Evolutionary conservation across 2,888 invertebrate species (phyloP).

Genomic region (Busseola fusca): DNA sequence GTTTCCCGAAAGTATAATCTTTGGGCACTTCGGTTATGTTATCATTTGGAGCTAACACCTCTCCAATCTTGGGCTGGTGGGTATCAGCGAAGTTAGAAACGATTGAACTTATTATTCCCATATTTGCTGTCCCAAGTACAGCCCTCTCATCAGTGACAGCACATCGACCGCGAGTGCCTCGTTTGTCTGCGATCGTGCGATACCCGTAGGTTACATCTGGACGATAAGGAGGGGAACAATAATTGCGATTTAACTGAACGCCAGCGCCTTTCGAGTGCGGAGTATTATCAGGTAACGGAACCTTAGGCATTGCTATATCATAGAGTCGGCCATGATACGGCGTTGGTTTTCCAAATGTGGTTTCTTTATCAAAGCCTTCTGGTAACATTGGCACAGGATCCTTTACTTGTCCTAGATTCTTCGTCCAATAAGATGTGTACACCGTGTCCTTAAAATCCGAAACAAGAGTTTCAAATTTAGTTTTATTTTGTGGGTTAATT

Average conservation of each 20-base stretch:
- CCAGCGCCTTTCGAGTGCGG: conserved; percentile 69
- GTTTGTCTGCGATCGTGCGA: conserved; percentile 80
- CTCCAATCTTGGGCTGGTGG: conserved; percentile 77
- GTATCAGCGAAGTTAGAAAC: conserved; percentile 79
- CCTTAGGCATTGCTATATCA: conserved; percentile 81
- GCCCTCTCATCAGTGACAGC: conserved; percentile 81
- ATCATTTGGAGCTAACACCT: conserved; percentile 83
- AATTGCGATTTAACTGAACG: conserved; percentile 73
- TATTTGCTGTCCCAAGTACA: conserved; percentile 74
- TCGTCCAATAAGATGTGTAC: conserved; percentile 81
- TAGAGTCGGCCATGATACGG: conserved; percentile 73
- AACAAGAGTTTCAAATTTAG: conserved; percentile 78
- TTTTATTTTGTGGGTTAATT: conserved; percentile 75
- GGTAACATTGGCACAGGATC: conserved; percentile 82
- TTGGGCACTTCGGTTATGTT: conserved; percentile 83
- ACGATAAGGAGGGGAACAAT: conserved; percentile 81
- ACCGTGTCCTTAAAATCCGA: conserved; percentile 79
- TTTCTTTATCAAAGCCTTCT: conserved; percentile 74
- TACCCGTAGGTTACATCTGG: conserved; percentile 83
- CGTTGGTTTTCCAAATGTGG: conserved; percentile 79
- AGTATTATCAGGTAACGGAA: conserved; percentile 74
- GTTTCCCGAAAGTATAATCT: conserved; percentile 84
- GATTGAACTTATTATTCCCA: conserved; percentile 76
- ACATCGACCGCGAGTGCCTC: conserved; percentile 83
- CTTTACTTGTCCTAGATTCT: conserved; percentile 69